These are phyloP conservation scores for Catostylus mosaicus DNA, from an alignment of 30 jellyfish, hydroid and myxozoan species.

Conservation along the genomic window DNA sequence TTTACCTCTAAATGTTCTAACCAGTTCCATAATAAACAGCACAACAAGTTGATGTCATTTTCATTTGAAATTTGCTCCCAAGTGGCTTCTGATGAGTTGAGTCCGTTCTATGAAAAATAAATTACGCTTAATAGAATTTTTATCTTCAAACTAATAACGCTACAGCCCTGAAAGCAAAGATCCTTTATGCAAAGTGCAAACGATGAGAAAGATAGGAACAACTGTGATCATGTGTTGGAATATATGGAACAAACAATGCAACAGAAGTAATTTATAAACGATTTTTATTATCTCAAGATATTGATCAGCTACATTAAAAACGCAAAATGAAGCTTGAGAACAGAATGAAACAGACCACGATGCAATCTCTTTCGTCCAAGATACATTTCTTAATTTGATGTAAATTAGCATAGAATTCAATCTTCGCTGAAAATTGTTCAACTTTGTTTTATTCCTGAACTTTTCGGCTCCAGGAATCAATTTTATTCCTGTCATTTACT, in stretches of 20 bases:
- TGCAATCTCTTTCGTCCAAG: no score
- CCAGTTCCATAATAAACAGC: conserved; percentile 87
- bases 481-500: no score
- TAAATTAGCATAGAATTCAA: no score
- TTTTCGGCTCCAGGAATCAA: no score
- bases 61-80: conserved; percentile 65
- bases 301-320: no score
- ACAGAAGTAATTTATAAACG: neutral
- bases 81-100: conserved; percentile 43
- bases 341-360: no score
- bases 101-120: conserved; percentile 35
- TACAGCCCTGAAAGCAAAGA: neutral
- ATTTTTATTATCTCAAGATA: neutral
- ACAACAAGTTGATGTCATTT: conserved; percentile 33
- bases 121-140: neutral
- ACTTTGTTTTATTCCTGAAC: no score
- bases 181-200: neutral
- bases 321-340: no score
- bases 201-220: neutral
- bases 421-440: no score
- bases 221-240: neutral
- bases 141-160: no score
- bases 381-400: no score
- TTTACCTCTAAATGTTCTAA: conserved; percentile 75
- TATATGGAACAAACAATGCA: neutral